These are phyloP conservation scores for Eucera pruinosa DNA, from an alignment of 2,888 invertebrate species.

Conservation along the genomic window DNA sequence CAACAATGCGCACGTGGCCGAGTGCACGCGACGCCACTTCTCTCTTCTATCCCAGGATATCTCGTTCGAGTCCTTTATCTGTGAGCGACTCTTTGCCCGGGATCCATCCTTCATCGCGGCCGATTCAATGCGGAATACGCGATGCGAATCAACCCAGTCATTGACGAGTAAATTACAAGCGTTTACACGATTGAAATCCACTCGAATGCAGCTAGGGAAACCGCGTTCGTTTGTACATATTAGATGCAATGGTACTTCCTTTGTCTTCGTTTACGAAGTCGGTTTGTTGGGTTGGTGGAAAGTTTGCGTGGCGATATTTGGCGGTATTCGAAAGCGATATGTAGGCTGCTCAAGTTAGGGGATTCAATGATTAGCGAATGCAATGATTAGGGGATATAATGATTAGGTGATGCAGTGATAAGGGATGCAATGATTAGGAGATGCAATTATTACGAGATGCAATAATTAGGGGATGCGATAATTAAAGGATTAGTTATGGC, in stretches of 20 bases:
- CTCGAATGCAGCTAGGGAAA: not conserved
- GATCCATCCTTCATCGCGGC: conserved; percentile 17
- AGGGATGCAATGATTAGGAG: no score
- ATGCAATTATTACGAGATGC: no score
- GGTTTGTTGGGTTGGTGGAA: no score
- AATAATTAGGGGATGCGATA: no score
- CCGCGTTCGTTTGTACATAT: not conserved
- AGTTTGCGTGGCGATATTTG: no score
- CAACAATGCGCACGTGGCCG: conserved; percentile 79
- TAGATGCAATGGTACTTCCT: not conserved
- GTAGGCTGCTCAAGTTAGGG: no score
- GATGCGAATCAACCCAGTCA: not conserved
- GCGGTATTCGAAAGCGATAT: no score
- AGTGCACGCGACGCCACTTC: conserved; percentile 73
- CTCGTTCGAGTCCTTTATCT: conserved; percentile 18
- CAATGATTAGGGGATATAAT: no score
- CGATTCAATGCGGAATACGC: not conserved
- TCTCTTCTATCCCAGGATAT: conserved; percentile 66
- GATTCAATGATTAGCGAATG: no score
- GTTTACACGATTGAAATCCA: conserved; percentile 38
- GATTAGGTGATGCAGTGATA: no score
- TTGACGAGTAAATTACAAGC: conserved; percentile 30
- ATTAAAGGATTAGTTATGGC: no score
- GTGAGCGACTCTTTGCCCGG: conserved; percentile 1
- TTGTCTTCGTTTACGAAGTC: not conserved